A percentile compares a stretch with the other conserved stretches of the same genome.
phyloP scores from a whole-genome alignment of 2,113 vertebrate species.

The Anhinga rufa region DNA sequence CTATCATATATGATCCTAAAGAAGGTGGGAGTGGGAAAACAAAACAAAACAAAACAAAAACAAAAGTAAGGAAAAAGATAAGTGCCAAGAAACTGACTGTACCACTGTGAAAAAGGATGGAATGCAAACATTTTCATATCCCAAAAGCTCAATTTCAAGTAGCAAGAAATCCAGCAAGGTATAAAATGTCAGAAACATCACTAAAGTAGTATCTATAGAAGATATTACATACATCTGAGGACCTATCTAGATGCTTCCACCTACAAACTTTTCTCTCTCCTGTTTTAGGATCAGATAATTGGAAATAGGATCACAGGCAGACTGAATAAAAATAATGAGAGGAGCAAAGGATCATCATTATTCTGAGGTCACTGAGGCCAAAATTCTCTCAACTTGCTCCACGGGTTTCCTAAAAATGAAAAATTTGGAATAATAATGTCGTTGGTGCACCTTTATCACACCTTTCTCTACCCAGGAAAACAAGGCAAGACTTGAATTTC shows the following conservation, averaged over 20 bases:
- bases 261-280: neutral
- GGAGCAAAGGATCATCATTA: neutral
- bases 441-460: neutral
- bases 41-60: neutral
- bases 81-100: neutral
- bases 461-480: neutral
- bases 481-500: neutral
- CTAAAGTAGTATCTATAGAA: neutral
- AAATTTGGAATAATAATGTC: neutral
- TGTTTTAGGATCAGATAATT: neutral
- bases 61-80: neutral
- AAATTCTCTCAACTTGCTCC: neutral
- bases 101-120: neutral
- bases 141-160: neutral
- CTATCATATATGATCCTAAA: constrained; percentile 96
- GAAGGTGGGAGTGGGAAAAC: neutral
- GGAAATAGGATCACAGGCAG: neutral
- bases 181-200: neutral
- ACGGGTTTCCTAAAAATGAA: neutral
- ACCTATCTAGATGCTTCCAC: neutral
- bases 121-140: neutral
- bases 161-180: neutral
- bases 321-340: neutral
- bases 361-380: neutral
- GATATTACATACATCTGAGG: neutral